Percentiles rank a stretch among this genome's conserved stretches.
Conservation (phyloP, 2,888 invertebrate genomes). For the Drosophila birchii region DNA sequence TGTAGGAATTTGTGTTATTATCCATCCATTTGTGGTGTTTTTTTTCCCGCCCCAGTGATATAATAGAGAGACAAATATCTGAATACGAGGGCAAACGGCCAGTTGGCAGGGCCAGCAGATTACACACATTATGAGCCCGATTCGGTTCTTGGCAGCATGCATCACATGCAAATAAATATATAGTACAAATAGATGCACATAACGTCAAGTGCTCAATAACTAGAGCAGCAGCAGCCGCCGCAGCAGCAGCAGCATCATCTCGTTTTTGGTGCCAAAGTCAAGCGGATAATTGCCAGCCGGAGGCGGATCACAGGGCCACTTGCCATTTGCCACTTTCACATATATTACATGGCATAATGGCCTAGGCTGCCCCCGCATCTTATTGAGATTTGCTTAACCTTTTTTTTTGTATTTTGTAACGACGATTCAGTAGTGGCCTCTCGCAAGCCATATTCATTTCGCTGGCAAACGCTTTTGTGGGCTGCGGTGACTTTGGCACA, state of each 20-base stretch:
- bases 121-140: conserved; percentile 47
- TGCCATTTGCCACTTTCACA: conserved; percentile 60
- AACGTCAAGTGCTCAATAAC: conserved; percentile 24
- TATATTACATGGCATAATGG: conserved; percentile 37
- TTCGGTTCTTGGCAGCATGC: conserved; percentile 53
- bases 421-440: conserved; percentile 51
- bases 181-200: conserved; percentile 15
- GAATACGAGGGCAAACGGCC: conserved; percentile 28
- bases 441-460: conserved; percentile 57
- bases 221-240: conserved; percentile 25
- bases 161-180: conserved; percentile 14
- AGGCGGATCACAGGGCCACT: conserved; percentile 62
- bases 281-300: conserved; percentile 70
- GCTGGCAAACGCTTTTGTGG: conserved; percentile 54
- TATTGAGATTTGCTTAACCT: conserved; percentile 62
- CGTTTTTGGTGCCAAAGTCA: conserved; percentile 72
- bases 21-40: conserved; percentile 1
- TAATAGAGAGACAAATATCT: conserved; percentile 17
- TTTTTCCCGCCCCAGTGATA: conserved; percentile 14
- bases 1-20: conserved; percentile 34
- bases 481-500: conserved; percentile 42
- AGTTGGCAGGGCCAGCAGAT: conserved; percentile 55
- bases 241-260: conserved; percentile 27
- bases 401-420: conserved; percentile 53
- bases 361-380: conserved; percentile 58